Evolutionary conservation across 2,797 vertebrate genomes (phyloP).

Genomic region (Lutjanus campechanus): DNA sequence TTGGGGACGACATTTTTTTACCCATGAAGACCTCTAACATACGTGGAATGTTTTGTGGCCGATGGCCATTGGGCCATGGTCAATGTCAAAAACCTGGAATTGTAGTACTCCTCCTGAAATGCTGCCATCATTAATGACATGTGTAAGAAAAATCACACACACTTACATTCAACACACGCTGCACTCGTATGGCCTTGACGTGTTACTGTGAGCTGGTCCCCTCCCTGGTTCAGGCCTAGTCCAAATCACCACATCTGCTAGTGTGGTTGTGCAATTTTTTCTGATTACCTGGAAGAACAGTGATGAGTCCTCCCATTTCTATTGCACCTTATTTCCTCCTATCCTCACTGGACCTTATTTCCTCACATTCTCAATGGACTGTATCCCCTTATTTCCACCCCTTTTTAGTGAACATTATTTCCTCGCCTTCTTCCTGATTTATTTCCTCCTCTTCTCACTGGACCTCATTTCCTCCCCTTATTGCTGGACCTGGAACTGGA

Average conservation of each 20-base stretch:
- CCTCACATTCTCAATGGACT: neutral
- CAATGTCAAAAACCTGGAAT: neutral
- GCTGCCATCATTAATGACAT: slow-evolving; percentile 28
- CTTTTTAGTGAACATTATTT: slow-evolving; percentile 27
- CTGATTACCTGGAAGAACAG: slow-evolving; percentile 27
- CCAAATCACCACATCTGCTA: slow-evolving; percentile 48
- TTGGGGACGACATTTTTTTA: too few species aligned
- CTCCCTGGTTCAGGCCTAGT: slow-evolving; percentile 11
- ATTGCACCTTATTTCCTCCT: slow-evolving; percentile 25
- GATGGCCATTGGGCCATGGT: too few species aligned
- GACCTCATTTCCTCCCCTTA: neutral
- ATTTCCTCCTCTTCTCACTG: slow-evolving; percentile 10
- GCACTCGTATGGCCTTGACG: slow-evolving; percentile 31
- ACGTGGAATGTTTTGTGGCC: too few species aligned
- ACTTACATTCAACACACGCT: neutral
- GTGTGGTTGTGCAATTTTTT: slow-evolving; percentile 26
- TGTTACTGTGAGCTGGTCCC: slow-evolving; percentile 15
- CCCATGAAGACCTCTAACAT: too few species aligned
- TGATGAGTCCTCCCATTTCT: slow-evolving; percentile 20
- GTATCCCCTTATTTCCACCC: neutral
- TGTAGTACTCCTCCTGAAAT: slow-evolving; percentile 21
- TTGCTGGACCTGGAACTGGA: slow-evolving; percentile 3
- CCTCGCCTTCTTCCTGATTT: slow-evolving; percentile 30
- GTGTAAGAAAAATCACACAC: slow-evolving; percentile 23
- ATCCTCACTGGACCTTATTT: slow-evolving; percentile 27